Conservation (phyloP, 2,113 vertebrate genomes). For the Channa maculata region DNA sequence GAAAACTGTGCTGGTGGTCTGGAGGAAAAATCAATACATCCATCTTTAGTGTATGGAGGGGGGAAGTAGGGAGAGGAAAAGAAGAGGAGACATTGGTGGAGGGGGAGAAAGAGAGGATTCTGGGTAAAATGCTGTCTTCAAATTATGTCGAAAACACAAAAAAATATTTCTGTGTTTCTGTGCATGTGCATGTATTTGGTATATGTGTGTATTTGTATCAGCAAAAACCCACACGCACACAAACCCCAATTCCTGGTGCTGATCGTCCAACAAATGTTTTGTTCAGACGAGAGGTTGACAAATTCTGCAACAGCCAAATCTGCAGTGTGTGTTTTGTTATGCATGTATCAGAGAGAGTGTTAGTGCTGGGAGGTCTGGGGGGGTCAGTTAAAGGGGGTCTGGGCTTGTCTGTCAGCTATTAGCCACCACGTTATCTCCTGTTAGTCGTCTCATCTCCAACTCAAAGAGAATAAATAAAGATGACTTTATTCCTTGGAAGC, state of each 20-base stretch:
- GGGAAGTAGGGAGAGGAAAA: neutral
- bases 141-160: neutral
- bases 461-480: constrained; percentile 79
- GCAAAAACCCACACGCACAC: constrained; percentile 2
- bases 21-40: constrained; percentile 74
- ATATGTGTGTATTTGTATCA: neutral
- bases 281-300: constrained; percentile 21
- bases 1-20: constrained; percentile 64
- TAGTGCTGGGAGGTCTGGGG: neutral
- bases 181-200: neutral
- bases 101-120: constrained; percentile 28
- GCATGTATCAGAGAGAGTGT: constrained; percentile 16
- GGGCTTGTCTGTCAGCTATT: constrained; percentile 22
- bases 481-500: constrained; percentile 67
- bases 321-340: constrained; percentile 1
- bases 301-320: neutral
- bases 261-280: constrained; percentile 17
- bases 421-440: constrained; percentile 61
- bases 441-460: constrained; percentile 73
- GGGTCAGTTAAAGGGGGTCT: constrained; percentile 1
- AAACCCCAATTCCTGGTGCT: neutral
- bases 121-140: constrained; percentile 36
- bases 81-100: neutral
- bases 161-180: neutral
- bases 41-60: constrained; percentile 53